Evolutionary conservation across 2,113 vertebrate species (phyloP), one percentile per base, ranked within the genome.

Genomic region (Polypterus bichir): DNA sequence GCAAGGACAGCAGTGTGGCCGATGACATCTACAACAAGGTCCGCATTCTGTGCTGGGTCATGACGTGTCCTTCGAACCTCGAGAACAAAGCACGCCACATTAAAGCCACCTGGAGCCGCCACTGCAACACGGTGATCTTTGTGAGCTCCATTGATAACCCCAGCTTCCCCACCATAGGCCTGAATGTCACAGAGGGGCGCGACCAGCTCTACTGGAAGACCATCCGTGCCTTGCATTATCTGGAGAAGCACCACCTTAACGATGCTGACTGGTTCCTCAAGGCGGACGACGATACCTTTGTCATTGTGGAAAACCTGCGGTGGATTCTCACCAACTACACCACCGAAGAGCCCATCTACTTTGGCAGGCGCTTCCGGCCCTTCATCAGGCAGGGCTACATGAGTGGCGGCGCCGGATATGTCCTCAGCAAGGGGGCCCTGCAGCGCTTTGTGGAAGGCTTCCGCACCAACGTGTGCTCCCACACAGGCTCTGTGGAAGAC

Each of bases 191-290:
- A 64, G 92, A 96, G 79, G 92, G 92, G 51, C 81, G 92, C 61
- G 86, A 91, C 11, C 88, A 94, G 4, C 79, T 96, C 1, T 94
- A 91, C 70, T 92, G 91, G 92, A 96, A 96, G 73, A 96, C 92
- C 65, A 94, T 94, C 71, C 84, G 83, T 72, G 91, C 92, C 69
- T 90, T 92, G 65, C 89, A 94, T 4, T 88, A 92, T 70, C 83
- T 94, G 11, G 60, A 92, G 74, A 75, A 89, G 46, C 75, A 92
- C 77, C 81, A 94, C 78, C 71, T 91, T 66, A 78, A 89, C 10
- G 81, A 91, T 45, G 91, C 90, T 0, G 89, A 96, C 71, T 96
- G 92, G 92, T 94, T 94, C 74, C 78, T 96, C 73, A 96, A 96
- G 73, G 92, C 91, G 4, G 92, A 96, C 1, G 92, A 96, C 27